These are phyloP conservation scores for Pycnonotus jocosus DNA, from an alignment of 2,113 vertebrate genomes.

Conservation along the genomic window DNA sequence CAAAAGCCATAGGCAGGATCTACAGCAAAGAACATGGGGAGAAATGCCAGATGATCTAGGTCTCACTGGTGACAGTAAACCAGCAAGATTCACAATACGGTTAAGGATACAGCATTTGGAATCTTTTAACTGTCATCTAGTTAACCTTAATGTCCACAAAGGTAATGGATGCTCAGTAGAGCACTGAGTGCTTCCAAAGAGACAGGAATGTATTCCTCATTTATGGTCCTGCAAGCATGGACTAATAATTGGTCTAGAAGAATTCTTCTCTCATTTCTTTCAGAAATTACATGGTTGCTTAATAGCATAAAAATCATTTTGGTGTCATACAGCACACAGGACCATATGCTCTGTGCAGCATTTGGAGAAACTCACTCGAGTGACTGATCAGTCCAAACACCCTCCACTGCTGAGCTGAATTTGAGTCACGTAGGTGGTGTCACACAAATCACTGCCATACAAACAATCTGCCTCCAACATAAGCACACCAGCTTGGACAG, in stretches of 20 bases:
- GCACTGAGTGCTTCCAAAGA: neutral
- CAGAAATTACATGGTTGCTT: neutral
- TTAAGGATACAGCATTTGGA: neutral
- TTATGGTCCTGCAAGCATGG: neutral
- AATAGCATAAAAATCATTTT: neutral
- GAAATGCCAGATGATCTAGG: neutral
- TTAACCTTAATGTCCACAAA: neutral
- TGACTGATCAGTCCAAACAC: neutral
- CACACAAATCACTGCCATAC: neutral
- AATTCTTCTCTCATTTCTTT: neutral
- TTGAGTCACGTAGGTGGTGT: neutral
- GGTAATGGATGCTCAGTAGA: neutral
- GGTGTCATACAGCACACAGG: neutral
- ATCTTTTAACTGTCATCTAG: neutral
- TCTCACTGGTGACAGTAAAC: neutral
- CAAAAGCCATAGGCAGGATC: neutral
- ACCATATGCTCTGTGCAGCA: neutral
- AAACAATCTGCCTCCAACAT: rapidly evolving
- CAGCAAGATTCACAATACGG: neutral
- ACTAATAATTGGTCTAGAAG: neutral
- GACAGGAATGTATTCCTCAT: neutral
- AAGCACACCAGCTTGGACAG: neutral
- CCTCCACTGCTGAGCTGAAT: neutral
- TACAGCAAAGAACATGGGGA: neutral
- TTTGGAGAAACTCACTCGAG: neutral